These are phyloP conservation scores for Trichonephila inaurata DNA, from an alignment of 1,140 invertebrate species.

Conservation along the genomic window DNA sequence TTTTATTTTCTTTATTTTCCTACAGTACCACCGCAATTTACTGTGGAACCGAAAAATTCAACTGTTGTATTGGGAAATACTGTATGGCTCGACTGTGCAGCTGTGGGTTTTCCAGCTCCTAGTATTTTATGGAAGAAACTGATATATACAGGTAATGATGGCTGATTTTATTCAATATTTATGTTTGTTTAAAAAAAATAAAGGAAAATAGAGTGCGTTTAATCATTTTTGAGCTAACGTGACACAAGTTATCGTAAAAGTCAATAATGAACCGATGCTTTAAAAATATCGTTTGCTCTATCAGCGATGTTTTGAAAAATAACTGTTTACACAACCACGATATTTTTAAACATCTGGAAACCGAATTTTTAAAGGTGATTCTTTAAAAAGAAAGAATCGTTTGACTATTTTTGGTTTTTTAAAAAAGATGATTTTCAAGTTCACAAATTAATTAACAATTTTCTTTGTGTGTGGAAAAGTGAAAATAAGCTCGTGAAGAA, in stretches of 20 bases:
- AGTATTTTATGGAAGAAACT: conserved; percentile 82
- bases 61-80: conserved; percentile 80
- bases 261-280: background rate
- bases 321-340: too few species aligned
- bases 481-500: too few species aligned
- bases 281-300: background rate
- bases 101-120: conserved; percentile 81
- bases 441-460: background rate
- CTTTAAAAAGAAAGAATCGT: too few species aligned
- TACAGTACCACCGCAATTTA: conserved; percentile 83
- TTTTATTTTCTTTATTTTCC: conserved; percentile 20
- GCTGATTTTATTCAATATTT: conserved; percentile 32
- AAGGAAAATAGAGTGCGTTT: too few species aligned
- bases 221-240: background rate
- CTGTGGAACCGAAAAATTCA: conserved; percentile 83
- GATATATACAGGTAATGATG: conserved; percentile 75
- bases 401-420: too few species aligned
- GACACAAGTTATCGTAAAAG: background rate
- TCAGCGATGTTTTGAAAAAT: too few species aligned
- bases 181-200: background rate
- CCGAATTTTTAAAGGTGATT: too few species aligned
- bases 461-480: too few species aligned
- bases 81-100: conserved; percentile 82
- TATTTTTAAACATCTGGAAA: too few species aligned
- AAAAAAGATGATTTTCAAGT: background rate